phyloP scores from a whole-genome alignment of 1,140 invertebrate genomes.

The Zaprionus davidi region DNA sequence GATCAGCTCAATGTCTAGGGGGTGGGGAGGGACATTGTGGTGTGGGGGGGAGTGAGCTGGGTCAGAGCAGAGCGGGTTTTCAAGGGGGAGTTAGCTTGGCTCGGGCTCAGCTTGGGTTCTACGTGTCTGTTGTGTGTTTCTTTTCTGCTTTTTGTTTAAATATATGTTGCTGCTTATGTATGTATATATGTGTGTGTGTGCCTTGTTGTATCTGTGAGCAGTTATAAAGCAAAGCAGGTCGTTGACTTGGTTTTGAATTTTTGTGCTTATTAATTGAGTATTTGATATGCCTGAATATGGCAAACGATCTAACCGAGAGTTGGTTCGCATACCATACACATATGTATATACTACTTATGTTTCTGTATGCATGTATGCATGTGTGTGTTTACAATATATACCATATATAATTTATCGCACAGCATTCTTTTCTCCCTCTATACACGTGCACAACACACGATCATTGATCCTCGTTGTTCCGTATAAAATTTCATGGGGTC shows the following conservation, averaged over 20 bases:
- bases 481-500: slow-evolving; percentile 35
- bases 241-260: slow-evolving; percentile 81
- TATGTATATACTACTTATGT: neutral
- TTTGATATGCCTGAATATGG: slow-evolving; percentile 76
- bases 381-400: neutral
- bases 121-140: slow-evolving; percentile 30
- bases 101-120: slow-evolving; percentile 1
- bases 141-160: slow-evolving; percentile 26
- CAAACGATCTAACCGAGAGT: slow-evolving; percentile 28
- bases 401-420: slow-evolving; percentile 6
- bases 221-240: slow-evolving; percentile 84
- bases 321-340: neutral
- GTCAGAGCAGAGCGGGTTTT: slow-evolving; percentile 26
- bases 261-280: slow-evolving; percentile 84
- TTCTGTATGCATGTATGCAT: too few species aligned
- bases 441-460: slow-evolving; percentile 41
- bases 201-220: slow-evolving; percentile 55
- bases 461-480: slow-evolving; percentile 6
- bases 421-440: slow-evolving; percentile 8
- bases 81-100: slow-evolving; percentile 18
- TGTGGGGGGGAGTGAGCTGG: neutral
- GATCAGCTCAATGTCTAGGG: slow-evolving; percentile 64
- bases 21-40: neutral
- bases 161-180: slow-evolving; percentile 34
- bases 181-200: slow-evolving; percentile 35